Conservation (phyloP, 2,888 invertebrate species). For the Pollenia labialis region DNA sequence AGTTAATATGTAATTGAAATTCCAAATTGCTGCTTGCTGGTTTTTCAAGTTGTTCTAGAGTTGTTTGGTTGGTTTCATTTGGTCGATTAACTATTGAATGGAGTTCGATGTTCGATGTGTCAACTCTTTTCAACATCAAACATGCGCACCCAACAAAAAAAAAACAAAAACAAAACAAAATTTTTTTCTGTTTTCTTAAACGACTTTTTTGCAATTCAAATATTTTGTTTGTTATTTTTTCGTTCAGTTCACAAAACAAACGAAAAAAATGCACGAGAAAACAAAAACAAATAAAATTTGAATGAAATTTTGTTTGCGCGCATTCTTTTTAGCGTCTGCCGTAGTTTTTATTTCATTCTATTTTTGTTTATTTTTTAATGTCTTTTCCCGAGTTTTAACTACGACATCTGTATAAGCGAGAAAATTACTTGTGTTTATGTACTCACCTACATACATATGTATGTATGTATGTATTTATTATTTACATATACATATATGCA, state of each 20-base stretch:
- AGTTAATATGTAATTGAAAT: slow-evolving; percentile 67
- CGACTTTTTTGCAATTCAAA: slow-evolving; percentile 52
- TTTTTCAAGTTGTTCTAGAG: slow-evolving; percentile 70
- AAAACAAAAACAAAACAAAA: not conserved
- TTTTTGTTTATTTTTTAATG: slow-evolving; percentile 3
- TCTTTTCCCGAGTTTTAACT: not conserved
- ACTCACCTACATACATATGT: not conserved
- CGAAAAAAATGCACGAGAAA: slow-evolving; percentile 2
- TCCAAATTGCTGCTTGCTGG: slow-evolving; percentile 61
- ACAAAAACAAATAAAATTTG: slow-evolving; percentile 23
- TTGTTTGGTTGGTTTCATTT: slow-evolving; percentile 54
- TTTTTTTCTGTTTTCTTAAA: slow-evolving; percentile 31
- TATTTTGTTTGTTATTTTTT: slow-evolving; percentile 44
- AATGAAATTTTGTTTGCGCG: slow-evolving; percentile 63
- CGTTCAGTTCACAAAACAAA: slow-evolving; percentile 34
- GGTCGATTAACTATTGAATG: slow-evolving; percentile 45
- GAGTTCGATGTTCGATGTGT: slow-evolving; percentile 50
- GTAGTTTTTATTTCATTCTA: slow-evolving; percentile 38
- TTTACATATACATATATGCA: not conserved
- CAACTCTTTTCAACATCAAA: slow-evolving; percentile 58
- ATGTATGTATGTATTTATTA: not conserved
- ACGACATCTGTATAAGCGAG: slow-evolving; percentile 55
- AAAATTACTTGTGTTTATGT: slow-evolving; percentile 24
- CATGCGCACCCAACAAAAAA: slow-evolving; percentile 35
- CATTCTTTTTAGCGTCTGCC: slow-evolving; percentile 52